Percentiles rank a stretch among this genome's conserved stretches.
Conservation (phyloP, 2,888 invertebrate genomes). For the Tuberolachnus salignus region DNA sequence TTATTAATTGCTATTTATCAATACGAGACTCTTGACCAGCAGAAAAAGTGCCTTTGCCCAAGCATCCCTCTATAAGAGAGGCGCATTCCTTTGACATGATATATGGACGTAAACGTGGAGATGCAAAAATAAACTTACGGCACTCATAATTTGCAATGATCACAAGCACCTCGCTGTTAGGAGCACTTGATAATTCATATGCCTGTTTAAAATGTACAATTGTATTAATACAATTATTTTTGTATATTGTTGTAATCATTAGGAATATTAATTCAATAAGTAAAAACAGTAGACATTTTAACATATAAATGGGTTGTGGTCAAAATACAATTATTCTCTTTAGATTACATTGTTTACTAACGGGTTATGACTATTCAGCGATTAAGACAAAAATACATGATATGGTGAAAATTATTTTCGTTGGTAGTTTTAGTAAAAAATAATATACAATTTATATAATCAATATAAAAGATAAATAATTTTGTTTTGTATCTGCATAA, state of each 20-base stretch:
- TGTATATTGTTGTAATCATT: background rate
- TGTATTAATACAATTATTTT: slow-evolving; percentile 1
- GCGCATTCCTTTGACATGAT: slow-evolving; percentile 55
- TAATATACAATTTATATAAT: no score
- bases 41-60: slow-evolving; percentile 55
- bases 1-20: slow-evolving; percentile 58
- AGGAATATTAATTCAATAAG: background rate
- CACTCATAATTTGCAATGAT: slow-evolving; percentile 57
- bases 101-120: slow-evolving; percentile 57
- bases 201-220: slow-evolving; percentile 18
- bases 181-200: slow-evolving; percentile 53
- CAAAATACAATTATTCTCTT: no score
- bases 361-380: no score
- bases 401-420: no score
- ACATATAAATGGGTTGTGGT: no score
- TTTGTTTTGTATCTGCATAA: no score
- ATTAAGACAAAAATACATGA: no score
- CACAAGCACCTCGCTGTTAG: slow-evolving; percentile 57
- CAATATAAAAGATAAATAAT: no score
- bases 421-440: no score
- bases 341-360: no score
- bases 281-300: background rate
- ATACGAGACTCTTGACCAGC: slow-evolving; percentile 54
- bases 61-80: slow-evolving; percentile 57
- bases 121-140: slow-evolving; percentile 58